phyloP scores from a whole-genome alignment of 2,888 invertebrate genomes.

The Troglohyphantes excavatus region DNA sequence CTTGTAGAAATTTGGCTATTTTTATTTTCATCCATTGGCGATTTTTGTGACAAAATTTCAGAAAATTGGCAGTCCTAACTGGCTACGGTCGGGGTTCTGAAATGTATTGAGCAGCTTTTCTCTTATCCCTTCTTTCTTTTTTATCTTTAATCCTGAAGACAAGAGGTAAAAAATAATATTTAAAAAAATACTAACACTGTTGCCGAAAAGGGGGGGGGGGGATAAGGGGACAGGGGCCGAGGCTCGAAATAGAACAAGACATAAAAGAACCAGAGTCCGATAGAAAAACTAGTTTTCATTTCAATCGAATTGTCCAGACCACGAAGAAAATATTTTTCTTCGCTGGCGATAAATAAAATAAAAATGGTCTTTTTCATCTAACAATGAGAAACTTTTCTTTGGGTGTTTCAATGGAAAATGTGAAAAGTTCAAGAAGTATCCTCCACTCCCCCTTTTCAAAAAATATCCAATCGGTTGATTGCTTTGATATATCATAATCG shows the following conservation, averaged over 20 bases:
- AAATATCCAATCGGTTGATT: conserved; percentile 13
- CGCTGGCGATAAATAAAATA: conserved; percentile 1
- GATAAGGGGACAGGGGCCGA: neutral
- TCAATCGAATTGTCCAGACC: conserved; percentile 62
- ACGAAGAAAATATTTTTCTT: conserved; percentile 35
- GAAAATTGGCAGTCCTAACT: too few species aligned
- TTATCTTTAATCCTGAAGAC: neutral
- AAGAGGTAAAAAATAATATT: neutral
- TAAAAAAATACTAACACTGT: neutral
- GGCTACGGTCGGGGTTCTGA: neutral
- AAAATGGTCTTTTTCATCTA: neutral
- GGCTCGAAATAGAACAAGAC: neutral
- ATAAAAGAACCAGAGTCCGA: conserved; percentile 11
- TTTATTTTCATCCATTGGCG: too few species aligned
- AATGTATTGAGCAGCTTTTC: conserved; percentile 51
- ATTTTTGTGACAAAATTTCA: too few species aligned
- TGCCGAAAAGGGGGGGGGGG: too few species aligned
- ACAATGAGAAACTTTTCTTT: conserved; percentile 27
- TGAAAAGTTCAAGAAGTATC: neutral
- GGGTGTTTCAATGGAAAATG: neutral
- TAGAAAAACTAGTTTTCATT: conserved; percentile 27
- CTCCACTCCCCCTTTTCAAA: neutral
- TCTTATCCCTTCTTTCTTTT: neutral
- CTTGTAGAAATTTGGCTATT: too few species aligned
- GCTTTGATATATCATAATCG: too few species aligned